Evolutionary conservation across 53 echinoderm and acorn worm species (phyloP).

Genomic region (Echinarachnius parma): DNA sequence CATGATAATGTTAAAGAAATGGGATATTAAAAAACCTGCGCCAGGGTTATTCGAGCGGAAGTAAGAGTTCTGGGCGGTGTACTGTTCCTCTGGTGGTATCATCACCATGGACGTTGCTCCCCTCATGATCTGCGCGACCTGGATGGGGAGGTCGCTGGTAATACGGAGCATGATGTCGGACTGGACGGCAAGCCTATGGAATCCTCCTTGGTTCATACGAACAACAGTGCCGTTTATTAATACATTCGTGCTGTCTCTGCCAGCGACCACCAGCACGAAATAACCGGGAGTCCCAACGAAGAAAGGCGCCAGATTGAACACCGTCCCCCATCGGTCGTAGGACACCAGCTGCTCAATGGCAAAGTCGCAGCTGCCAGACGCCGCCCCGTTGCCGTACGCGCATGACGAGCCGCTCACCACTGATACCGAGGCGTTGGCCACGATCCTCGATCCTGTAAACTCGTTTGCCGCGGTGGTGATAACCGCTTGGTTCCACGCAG

Average conservation of each 20-base stretch:
- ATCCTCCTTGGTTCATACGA: constrained; percentile 2
- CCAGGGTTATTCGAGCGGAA: neutral
- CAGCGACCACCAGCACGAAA: constrained; percentile 22
- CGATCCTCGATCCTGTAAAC: constrained; percentile 27
- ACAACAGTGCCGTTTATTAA: neutral
- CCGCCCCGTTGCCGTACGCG: neutral
- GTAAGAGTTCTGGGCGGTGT: constrained; percentile 3
- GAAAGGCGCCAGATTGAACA: constrained; percentile 25
- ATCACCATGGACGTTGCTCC: constrained; percentile 16
- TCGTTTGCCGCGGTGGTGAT: constrained; percentile 4
- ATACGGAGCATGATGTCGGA: constrained; percentile 2
- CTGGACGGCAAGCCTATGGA: neutral
- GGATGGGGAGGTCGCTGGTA: constrained; percentile 21
- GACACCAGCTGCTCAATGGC: constrained; percentile 30
- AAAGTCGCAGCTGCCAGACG: constrained; percentile 9
- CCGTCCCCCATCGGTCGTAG: constrained; percentile 33
- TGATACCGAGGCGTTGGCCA: constrained; percentile 24
- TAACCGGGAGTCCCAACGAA: constrained; percentile 1
- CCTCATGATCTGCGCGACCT: constrained; percentile 32
- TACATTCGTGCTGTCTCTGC: constrained; percentile 12
- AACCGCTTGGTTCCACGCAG: constrained; percentile 4
- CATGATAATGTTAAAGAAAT: constrained; percentile 19
- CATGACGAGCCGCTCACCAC: constrained; percentile 17
- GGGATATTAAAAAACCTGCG: neutral
- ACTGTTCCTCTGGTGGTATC: constrained; percentile 29